Evolutionary conservation across 35 echinoderm and acorn worm genomes (phyloP).

Genomic region (Strongylocentrotus purpuratus): DNA sequence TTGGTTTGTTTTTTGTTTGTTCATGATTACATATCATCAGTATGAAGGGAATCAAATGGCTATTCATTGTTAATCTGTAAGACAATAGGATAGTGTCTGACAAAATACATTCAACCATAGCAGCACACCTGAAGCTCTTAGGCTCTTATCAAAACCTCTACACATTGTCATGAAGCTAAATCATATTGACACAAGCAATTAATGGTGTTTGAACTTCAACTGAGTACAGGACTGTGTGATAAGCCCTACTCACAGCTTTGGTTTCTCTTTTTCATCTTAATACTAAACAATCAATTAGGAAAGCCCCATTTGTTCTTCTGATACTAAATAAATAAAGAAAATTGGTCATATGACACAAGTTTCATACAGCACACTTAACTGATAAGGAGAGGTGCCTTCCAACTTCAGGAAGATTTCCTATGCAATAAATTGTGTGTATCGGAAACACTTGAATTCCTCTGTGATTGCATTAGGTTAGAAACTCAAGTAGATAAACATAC

Average conservation of each 20-base stretch:
- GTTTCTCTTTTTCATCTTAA: neutral
- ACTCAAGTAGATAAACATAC: too few relatives aligned
- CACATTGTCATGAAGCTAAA: neutral
- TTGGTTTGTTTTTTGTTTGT: too few relatives aligned
- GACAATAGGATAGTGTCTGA: too few relatives aligned
- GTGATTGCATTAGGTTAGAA: too few relatives aligned
- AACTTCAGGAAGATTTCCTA: neutral
- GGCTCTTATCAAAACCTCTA: neutral
- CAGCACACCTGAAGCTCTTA: neutral
- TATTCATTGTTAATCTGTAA: too few relatives aligned
- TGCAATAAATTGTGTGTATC: neutral
- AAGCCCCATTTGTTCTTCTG: neutral
- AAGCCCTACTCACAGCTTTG: neutral
- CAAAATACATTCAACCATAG: neutral
- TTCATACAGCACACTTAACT: neutral
- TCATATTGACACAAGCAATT: neutral
- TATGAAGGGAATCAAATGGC: too few relatives aligned
- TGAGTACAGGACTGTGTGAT: neutral
- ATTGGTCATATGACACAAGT: too few relatives aligned
- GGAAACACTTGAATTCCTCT: too few relatives aligned
- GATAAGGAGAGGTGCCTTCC: neutral
- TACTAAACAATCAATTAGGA: neutral
- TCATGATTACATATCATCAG: too few relatives aligned
- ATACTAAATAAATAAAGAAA: neutral
- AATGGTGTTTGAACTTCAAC: neutral